Evolutionary conservation across 2,113 vertebrate species (phyloP), one percentile per base, ranked within the genome.

Genomic region (Malurus cyaneus): DNA sequence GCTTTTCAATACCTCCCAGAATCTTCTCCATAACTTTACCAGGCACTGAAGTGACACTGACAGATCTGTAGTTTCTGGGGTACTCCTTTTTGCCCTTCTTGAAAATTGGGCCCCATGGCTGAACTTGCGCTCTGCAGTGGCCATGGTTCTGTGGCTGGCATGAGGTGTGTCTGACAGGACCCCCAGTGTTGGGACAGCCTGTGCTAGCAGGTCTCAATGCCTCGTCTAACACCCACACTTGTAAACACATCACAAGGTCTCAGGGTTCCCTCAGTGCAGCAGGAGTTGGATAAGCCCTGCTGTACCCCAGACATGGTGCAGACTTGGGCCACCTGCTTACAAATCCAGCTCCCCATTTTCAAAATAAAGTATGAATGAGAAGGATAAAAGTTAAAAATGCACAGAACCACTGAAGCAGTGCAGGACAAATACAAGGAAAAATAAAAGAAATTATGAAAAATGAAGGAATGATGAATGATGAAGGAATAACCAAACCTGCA

Each of bases 121-220:
- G 19, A 57, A 57, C 15, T 16, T 65, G 13, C 10, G 18, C 52
- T 57, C 52, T 49, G 5, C 34, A 31, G 44, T n/a, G 31, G 69
- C 41, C 4, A 2, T 54, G 57, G 10, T 57, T 39, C 52, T 66
- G 36, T 57, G 25, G n/a, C 57, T 64, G 34, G 32, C 20, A 6
- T 14, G 49, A 4, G 24, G 1, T 20, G 21, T 4, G 6, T 20
- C 23, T 36, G 64, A 10, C 1, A 0, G 23, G 44, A 28, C 31
- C 16, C 31, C 31, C 4, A 0, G 5, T 18, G 23, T n/a, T 28
- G 49, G n/a, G 17, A 39, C 77, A 31, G 5, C 32, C 26, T 56
- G 12, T 56, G 41, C 32, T 32, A 36, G 47, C 18, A 41, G 7
- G 47, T 18, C 59, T 53, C 39, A 3, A 2, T 6, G 4, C 21